Percentiles rank a stretch among this genome's conserved stretches.
Conservation (phyloP, 2,797 vertebrate genomes). For the Sciurus carolinensis region DNA sequence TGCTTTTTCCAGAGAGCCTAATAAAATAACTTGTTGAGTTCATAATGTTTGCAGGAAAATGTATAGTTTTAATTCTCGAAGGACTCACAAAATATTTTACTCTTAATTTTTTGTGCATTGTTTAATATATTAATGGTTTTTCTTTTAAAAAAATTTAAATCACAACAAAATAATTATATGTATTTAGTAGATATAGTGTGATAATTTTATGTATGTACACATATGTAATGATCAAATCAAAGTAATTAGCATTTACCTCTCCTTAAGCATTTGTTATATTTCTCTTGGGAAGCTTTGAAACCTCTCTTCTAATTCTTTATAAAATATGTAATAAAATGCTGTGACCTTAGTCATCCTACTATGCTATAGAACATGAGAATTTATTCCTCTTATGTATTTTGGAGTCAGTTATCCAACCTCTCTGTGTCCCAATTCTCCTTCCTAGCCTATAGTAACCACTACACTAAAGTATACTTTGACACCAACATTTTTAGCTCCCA, state of each 20-base stretch:
- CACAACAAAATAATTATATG: background rate
- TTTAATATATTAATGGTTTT: background rate
- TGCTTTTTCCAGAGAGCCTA: background rate
- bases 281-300: background rate
- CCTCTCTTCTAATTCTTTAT: background rate
- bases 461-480: background rate
- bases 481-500: background rate
- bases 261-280: background rate
- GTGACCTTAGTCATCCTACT: background rate
- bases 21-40: background rate
- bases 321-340: background rate
- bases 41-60: conserved; percentile 17
- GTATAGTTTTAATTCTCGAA: conserved; percentile 31
- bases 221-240: background rate
- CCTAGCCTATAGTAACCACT: background rate
- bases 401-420: no score
- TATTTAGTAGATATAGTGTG: background rate
- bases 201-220: background rate
- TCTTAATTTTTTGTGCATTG: background rate
- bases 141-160: background rate
- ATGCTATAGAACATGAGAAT: background rate
- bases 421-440: background rate
- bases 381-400: background rate
- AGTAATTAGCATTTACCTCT: background rate
- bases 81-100: background rate